These are phyloP conservation scores for Xerus inauris DNA, from an alignment of 2,113 vertebrate species.

Conservation along the genomic window DNA sequence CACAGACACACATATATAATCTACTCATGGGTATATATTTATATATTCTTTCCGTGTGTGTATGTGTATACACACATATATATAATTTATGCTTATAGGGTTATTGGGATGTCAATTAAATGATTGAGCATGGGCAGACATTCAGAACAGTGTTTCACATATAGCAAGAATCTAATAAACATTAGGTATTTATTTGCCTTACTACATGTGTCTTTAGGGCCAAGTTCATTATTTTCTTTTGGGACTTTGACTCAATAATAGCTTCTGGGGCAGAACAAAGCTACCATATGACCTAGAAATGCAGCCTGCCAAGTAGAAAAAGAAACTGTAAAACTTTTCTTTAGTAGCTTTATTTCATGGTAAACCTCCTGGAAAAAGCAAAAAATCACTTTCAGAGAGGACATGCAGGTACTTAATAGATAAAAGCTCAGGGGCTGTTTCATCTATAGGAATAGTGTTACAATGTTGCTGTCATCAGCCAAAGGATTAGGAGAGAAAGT, in stretches of 20 bases:
- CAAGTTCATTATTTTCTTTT: background rate
- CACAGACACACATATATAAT: no score
- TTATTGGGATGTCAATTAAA: background rate
- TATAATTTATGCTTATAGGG: background rate
- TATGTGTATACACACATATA: no score
- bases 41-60: background rate
- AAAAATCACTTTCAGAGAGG: background rate
- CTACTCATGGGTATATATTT: background rate
- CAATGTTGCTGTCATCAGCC: background rate
- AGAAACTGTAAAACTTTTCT: background rate
- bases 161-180: background rate
- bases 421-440: background rate
- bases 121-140: background rate
- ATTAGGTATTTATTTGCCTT: background rate
- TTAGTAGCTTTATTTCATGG: background rate
- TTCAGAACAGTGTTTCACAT: background rate
- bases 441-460: background rate
- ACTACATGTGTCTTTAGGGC: background rate
- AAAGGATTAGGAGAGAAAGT: background rate
- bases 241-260: background rate
- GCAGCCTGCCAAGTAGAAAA: background rate
- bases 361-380: background rate
- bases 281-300: constrained; percentile 50
- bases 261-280: constrained; percentile 1
- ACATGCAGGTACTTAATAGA: background rate